Evolutionary conservation across 2,888 invertebrate genomes (phyloP).

Genomic region (Eupithecia centaureata): DNA sequence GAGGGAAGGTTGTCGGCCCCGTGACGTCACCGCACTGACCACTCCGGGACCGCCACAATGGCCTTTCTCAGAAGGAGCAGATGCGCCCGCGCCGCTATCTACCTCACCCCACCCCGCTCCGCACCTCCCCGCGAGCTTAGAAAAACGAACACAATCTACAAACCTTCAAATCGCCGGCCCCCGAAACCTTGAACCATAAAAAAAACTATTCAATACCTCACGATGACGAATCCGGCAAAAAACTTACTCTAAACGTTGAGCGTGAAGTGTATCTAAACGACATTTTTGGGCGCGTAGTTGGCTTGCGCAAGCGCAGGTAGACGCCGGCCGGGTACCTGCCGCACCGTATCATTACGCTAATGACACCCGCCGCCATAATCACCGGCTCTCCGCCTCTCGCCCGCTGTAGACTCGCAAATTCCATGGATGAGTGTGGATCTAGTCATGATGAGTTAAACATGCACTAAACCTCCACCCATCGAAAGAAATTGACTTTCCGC

Average conservation of each 20-base stretch:
- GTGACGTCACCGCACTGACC: conserved; percentile 83
- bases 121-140: conserved; percentile 55
- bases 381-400: conserved; percentile 40
- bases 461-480: conserved; percentile 91
- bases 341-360: conserved; percentile 78
- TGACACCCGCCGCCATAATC: conserved; percentile 66
- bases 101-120: conserved; percentile 60
- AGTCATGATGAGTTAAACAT: conserved; percentile 88
- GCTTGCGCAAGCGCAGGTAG: conserved; percentile 63
- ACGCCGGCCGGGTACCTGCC: conserved; percentile 71
- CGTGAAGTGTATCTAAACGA: conserved; percentile 71
- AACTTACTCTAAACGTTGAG: conserved; percentile 71
- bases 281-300: conserved; percentile 63
- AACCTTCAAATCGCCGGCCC: conserved; percentile 38
- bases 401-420: conserved; percentile 81
- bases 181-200: conserved; percentile 50
- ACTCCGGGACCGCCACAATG: conserved; percentile 78
- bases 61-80: conserved; percentile 82
- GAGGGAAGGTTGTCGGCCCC: conserved; percentile 80
- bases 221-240: conserved; percentile 62
- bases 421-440: conserved; percentile 92
- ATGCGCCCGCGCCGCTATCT: conserved; percentile 76
- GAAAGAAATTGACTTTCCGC: conserved; percentile 84
- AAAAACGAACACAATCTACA: conserved; percentile 44
- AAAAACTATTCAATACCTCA: conserved; percentile 55